These are phyloP conservation scores for Diabrotica virgifera DNA, from an alignment of 1,140 invertebrate genomes.

Conservation along the genomic window DNA sequence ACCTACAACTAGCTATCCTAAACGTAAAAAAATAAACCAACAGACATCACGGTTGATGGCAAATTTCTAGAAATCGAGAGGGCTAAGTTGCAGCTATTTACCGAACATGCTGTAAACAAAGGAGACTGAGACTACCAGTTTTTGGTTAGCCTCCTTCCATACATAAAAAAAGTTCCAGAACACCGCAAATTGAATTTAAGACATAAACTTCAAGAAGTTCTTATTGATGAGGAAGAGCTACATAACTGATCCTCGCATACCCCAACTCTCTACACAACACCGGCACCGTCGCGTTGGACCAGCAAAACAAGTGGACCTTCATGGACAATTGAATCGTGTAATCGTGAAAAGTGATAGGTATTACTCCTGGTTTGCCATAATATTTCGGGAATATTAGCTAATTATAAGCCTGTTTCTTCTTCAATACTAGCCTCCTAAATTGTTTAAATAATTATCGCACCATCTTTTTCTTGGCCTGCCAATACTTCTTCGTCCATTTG, in stretches of 20 bases:
- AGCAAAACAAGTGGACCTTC: not conserved
- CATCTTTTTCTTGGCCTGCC: too few relatives aligned
- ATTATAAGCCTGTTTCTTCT: too few relatives aligned
- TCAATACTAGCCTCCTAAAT: too few relatives aligned
- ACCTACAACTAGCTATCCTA: not conserved
- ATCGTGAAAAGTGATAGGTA: constrained; percentile 4
- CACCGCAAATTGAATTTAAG: not conserved
- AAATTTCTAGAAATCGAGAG: constrained; percentile 4
- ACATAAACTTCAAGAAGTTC: too few relatives aligned
- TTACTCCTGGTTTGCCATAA: not conserved
- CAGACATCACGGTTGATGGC: not conserved
- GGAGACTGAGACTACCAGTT: not conserved
- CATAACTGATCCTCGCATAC: too few relatives aligned
- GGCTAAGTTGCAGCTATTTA: not conserved
- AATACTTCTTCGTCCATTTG: too few relatives aligned
- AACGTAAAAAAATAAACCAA: not conserved
- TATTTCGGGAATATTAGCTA: not conserved
- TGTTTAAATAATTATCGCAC: too few relatives aligned
- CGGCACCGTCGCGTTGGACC: too few relatives aligned
- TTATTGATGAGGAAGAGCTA: too few relatives aligned
- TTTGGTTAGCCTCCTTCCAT: not conserved
- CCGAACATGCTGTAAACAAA: not conserved
- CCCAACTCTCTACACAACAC: too few relatives aligned
- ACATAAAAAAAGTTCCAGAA: not conserved
- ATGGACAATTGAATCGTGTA: not conserved